Evolutionary conservation across 2,113 vertebrate genomes (phyloP).

Genomic region (Alectura lathami): DNA sequence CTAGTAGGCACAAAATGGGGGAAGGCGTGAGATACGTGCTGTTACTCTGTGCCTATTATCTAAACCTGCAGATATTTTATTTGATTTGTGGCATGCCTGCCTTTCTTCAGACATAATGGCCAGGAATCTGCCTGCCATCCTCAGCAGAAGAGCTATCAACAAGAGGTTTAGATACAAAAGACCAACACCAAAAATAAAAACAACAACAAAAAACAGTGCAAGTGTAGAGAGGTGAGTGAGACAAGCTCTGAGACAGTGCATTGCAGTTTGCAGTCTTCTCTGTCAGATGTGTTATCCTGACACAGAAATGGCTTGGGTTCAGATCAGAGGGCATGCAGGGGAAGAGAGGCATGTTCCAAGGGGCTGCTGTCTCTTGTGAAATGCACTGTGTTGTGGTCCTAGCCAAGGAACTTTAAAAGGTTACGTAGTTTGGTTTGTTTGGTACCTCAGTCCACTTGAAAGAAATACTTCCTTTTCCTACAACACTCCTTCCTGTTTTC

Average conservation of each 20-base stretch:
- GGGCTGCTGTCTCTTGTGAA: not conserved
- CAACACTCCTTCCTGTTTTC: rapidly evolving
- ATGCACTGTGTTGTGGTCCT: not conserved
- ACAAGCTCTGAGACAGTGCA: not conserved
- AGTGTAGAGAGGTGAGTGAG: not conserved
- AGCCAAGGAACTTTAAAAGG: not conserved
- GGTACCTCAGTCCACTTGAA: not conserved
- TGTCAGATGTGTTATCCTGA: not conserved
- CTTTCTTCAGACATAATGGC: not conserved
- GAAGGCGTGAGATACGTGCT: rapidly evolving
- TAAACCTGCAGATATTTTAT: not conserved
- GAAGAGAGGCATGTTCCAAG: not conserved
- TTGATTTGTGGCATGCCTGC: not conserved
- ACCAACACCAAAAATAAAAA: not conserved
- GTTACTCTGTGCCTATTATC: not conserved
- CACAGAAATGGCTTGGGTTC: not conserved
- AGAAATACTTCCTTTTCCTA: not conserved
- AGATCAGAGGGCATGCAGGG: not conserved
- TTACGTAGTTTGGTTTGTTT: not conserved
- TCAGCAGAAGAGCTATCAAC: not conserved
- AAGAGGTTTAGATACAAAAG: not conserved
- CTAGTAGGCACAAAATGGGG: not conserved
- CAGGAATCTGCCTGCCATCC: not conserved
- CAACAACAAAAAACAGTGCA: not conserved
- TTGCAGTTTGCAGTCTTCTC: no score